Conservation (phyloP, 2,113 vertebrate genomes). For the Gymnarchus niloticus region DNA sequence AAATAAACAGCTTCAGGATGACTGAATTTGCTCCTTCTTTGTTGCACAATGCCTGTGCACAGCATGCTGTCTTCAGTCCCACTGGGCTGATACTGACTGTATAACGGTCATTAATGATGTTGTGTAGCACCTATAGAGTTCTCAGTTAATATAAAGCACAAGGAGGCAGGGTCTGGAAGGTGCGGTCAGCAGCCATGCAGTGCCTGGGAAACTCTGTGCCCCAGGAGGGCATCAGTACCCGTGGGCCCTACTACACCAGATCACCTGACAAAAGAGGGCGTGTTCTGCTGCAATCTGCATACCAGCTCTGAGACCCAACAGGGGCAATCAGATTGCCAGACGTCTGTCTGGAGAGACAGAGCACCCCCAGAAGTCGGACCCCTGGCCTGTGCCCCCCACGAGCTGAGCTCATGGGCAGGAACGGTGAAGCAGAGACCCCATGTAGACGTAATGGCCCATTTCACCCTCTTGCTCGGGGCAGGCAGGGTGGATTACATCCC, state of each 20-base stretch:
- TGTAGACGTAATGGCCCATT: slow-evolving; percentile 84
- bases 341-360: not conserved
- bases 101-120: not conserved
- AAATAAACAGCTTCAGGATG: not conserved
- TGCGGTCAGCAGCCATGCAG: not conserved
- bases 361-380: not conserved
- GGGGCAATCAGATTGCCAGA: not conserved
- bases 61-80: not conserved
- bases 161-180: not conserved
- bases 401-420: not conserved
- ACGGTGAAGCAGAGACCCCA: not conserved
- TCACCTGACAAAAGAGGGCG: not conserved
- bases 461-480: not conserved
- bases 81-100: not conserved
- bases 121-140: not conserved
- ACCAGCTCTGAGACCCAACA: not conserved
- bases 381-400: not conserved
- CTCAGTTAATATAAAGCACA: not conserved
- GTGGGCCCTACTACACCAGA: not conserved
- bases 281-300: not conserved
- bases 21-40: not conserved
- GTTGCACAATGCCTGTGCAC: not conserved
- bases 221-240: not conserved
- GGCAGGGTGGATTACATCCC: slow-evolving; percentile 21
- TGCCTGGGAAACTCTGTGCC: not conserved